These are phyloP conservation scores for Pardalotus punctatus DNA, from an alignment of 2,113 vertebrate genomes.

Conservation along the genomic window DNA sequence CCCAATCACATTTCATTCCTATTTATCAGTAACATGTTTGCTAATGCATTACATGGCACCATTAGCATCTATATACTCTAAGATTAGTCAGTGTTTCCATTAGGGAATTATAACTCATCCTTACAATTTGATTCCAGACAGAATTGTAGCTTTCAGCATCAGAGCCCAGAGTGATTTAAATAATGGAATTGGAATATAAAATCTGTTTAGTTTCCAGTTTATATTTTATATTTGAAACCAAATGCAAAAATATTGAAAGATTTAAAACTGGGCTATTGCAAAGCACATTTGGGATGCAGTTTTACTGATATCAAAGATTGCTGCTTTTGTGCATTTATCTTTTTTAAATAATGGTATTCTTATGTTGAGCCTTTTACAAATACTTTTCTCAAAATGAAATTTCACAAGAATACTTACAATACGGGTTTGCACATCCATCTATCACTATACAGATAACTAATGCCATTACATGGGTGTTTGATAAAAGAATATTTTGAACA, in stretches of 20 bases:
- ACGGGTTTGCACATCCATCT: neutral
- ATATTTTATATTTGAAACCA: neutral
- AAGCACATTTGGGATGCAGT: neutral
- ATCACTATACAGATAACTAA: neutral
- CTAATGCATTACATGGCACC: conserved; percentile 44
- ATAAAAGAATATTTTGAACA: neutral
- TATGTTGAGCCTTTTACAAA: neutral
- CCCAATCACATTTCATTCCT: neutral
- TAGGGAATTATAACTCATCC: conserved; percentile 37
- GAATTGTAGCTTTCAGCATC: conserved; percentile 13
- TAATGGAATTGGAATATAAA: conserved; percentile 18
- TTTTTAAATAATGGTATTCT: neutral
- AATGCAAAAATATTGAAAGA: conserved; percentile 24
- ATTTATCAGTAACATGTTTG: conserved; percentile 7
- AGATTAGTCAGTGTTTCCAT: conserved; percentile 36
- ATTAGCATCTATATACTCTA: conserved; percentile 1
- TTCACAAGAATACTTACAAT: neutral
- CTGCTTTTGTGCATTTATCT: neutral
- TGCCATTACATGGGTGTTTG: neutral
- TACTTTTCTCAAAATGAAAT: conserved; percentile 20
- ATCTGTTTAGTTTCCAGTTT: conserved; percentile 7
- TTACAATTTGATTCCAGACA: conserved; percentile 1
- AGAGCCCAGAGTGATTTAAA: conserved; percentile 8
- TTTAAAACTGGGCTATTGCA: neutral
- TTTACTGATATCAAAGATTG: neutral